These are phyloP conservation scores for Metallyticus violacea DNA, from an alignment of 2,888 invertebrate species.

Conservation along the genomic window DNA sequence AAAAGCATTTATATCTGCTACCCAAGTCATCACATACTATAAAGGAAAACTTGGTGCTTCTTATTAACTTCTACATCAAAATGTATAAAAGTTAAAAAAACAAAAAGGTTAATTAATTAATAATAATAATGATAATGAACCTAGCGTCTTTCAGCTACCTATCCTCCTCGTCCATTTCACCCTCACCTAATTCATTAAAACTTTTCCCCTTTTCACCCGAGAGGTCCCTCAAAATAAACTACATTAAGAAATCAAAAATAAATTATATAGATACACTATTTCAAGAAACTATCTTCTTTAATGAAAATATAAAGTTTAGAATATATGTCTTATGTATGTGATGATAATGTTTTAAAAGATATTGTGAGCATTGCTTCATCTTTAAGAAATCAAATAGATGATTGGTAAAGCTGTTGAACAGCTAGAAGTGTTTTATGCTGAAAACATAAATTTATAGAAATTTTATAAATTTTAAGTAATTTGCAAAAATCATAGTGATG, in stretches of 20 bases:
- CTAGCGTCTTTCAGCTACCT: slow-evolving; percentile 11
- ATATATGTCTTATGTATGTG: background rate
- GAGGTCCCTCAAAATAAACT: background rate
- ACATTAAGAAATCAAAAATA: background rate
- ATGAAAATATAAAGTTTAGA: background rate
- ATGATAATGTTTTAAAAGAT: background rate
- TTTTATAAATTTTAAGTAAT: background rate
- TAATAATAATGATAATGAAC: background rate
- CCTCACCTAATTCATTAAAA: background rate
- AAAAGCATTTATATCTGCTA: background rate
- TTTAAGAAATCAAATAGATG: background rate
- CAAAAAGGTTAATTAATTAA: background rate
- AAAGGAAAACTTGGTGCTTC: background rate
- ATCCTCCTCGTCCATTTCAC: background rate
- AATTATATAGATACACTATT: background rate
- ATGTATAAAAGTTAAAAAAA: background rate
- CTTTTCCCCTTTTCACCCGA: background rate
- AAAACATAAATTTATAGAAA: background rate
- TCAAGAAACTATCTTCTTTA: background rate
- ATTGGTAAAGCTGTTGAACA: background rate
- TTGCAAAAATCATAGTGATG: background rate
- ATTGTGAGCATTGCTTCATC: background rate
- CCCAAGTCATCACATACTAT: background rate
- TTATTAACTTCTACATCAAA: background rate
- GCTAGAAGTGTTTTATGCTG: background rate